phyloP scores from a whole-genome alignment of 1,140 invertebrate species.

The Pteromalus puparum region DNA sequence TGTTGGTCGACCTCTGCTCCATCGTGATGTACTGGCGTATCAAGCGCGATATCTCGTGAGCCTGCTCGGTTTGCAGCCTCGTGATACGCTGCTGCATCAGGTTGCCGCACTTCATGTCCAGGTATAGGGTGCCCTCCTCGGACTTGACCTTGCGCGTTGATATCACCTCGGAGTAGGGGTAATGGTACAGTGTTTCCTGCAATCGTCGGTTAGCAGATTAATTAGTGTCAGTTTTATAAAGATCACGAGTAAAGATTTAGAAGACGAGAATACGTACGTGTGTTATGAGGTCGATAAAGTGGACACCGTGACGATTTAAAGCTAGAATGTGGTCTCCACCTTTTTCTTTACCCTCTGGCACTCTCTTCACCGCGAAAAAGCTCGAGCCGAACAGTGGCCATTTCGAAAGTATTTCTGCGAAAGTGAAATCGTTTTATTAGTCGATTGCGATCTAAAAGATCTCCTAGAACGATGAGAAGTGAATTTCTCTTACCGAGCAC shows the following conservation, averaged over 20 bases:
- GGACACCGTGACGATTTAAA: conserved; percentile 93
- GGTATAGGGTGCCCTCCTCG: conserved; percentile 93
- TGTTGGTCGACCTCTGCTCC: conserved; percentile 79
- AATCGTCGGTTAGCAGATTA: conserved; percentile 42
- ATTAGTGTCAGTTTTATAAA: background rate
- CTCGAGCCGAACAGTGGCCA: conserved; percentile 98
- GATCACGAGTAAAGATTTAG: background rate
- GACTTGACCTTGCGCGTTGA: conserved; percentile 95
- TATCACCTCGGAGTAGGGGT: conserved; percentile 96
- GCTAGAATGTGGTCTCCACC: conserved; percentile 89
- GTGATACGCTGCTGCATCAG: conserved; percentile 97
- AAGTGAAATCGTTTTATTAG: conserved; percentile 26
- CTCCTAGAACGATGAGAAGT: conserved; percentile 62
- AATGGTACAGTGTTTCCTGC: conserved; percentile 91
- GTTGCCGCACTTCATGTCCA: conserved; percentile 98
- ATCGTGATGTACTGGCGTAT: conserved; percentile 97
- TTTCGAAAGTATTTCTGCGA: conserved; percentile 87
- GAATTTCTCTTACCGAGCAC: conserved; percentile 77
- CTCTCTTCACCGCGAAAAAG: conserved; percentile 96
- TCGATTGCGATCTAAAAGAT: background rate
- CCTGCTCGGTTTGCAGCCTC: conserved; percentile 96
- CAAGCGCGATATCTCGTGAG: conserved; percentile 94
- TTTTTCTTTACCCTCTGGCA: conserved; percentile 86
- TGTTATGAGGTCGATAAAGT: conserved; percentile 93
- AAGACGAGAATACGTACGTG: conserved; percentile 82